These are phyloP conservation scores for Phrynocephalus guinanensis DNA, from an alignment of 2,797 vertebrate species.

Conservation along the genomic window DNA sequence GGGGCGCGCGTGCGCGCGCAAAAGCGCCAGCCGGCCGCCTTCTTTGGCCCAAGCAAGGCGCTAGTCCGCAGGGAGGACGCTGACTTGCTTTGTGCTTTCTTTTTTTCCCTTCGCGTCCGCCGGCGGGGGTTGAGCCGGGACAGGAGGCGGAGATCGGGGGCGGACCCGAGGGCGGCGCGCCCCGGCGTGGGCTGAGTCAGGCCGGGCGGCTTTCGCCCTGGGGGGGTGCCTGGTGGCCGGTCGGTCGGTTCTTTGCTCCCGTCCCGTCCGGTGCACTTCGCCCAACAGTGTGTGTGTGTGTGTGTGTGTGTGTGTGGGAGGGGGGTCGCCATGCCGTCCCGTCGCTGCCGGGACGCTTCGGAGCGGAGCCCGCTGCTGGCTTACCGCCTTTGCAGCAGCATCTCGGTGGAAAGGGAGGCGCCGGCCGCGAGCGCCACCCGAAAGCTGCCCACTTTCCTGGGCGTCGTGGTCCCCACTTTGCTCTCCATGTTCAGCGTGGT, in stretches of 20 bases:
- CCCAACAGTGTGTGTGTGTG: no score
- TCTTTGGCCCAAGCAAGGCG: neutral
- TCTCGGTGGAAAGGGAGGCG: constrained; percentile 60
- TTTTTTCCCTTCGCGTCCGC: no score
- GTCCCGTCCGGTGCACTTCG: no score
- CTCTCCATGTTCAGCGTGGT: constrained; percentile 96
- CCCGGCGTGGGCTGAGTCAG: neutral
- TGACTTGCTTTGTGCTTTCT: no score
- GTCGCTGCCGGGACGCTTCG: neutral
- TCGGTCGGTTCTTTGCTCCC: neutral
- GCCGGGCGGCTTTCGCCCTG: no score
- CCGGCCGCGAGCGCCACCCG: constrained; percentile 58
- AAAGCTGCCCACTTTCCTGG: constrained; percentile 90
- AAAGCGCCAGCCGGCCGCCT: neutral
- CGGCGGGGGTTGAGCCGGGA: neutral
- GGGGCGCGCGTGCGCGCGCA: neutral
- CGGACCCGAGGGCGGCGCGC: neutral
- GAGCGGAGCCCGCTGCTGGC: constrained; percentile 88
- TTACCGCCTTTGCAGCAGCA: constrained; percentile 81
- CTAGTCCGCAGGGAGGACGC: neutral
- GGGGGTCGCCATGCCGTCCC: neutral
- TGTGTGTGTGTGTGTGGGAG: no score
- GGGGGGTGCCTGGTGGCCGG: neutral
- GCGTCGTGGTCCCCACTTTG: constrained; percentile 90
- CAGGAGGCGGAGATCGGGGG: neutral